Evolutionary conservation across 2,797 vertebrate species (phyloP), one percentile per base, ranked within the genome.

Genomic region (Nannoperca obscura): DNA sequence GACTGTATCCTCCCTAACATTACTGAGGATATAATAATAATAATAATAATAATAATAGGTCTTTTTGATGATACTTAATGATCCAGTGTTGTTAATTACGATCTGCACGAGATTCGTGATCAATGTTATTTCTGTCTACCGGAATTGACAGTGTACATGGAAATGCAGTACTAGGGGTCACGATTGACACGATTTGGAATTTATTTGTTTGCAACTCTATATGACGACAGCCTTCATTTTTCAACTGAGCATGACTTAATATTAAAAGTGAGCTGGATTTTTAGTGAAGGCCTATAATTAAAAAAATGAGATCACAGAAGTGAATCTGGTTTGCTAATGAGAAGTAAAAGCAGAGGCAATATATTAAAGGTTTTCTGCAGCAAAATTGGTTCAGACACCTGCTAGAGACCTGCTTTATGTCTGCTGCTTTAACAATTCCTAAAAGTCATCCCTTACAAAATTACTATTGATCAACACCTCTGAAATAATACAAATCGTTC

Each of bases 271-370:
- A 32, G 11, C 2, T 69, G 50, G 11, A 64, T 57, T 58, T 72
- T 27, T 36, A 42, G 20, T 24, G 13, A 22, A 10, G 10, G 36
- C 36, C 36, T 38, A 2, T 12, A 24, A 71, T 68, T 2, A 38
- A 58, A 63, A 52, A 50, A 42, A 42, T 24, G 1, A 38, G 30
- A 72, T 77, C 52, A 63, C 14, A 70, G 17, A 86, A 87, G 66
- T 74, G 68, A 88, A 65, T 72, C 57, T 63, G 20, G 20, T 81
- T 85, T 64, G 30, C 36, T 58, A 58, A 54, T 71, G 50, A 75
- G 63, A 86, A 88, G 85, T 83, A 80, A 74, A 88, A 72, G 53
- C 22, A 50, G 47, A 10, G 34, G 22, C 53, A 69, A 72, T 47
- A n/a, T 9, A 57, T 59, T 3, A 22, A 2, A 2, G 38, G 20